Conservation (phyloP, 2,888 invertebrate genomes). For the Chaitophorus viminalis region DNA sequence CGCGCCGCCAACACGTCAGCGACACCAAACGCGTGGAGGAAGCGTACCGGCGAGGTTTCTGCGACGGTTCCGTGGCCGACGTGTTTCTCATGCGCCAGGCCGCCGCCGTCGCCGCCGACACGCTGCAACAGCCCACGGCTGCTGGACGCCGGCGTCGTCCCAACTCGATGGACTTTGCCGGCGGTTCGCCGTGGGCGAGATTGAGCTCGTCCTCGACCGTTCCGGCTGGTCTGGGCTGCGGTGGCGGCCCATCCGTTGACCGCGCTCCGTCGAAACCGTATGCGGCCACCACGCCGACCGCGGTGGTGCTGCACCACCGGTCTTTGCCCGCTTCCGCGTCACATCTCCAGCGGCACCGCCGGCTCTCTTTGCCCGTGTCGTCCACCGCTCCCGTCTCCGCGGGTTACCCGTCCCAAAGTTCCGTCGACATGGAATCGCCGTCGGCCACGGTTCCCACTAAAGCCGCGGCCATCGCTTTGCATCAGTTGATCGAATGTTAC, state of each 20-base stretch:
- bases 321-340: slow-evolving; percentile 64
- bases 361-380: slow-evolving; percentile 50
- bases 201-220: background rate
- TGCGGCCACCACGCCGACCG: slow-evolving; percentile 11
- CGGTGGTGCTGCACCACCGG: slow-evolving; percentile 27
- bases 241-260: slow-evolving; percentile 49
- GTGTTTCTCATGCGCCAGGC: slow-evolving; percentile 57
- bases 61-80: slow-evolving; percentile 67
- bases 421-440: slow-evolving; percentile 65
- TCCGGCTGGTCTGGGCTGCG: slow-evolving; percentile 45
- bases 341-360: slow-evolving; percentile 63
- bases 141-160: slow-evolving; percentile 23
- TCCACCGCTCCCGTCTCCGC: background rate
- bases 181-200: slow-evolving; percentile 50
- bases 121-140: background rate
- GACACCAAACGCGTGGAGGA: slow-evolving; percentile 46
- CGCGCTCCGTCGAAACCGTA: slow-evolving; percentile 53
- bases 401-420: slow-evolving; percentile 66
- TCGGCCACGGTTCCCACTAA: slow-evolving; percentile 63
- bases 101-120: background rate
- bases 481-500: slow-evolving; percentile 74
- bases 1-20: slow-evolving; percentile 15
- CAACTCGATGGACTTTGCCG: slow-evolving; percentile 52
- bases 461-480: slow-evolving; percentile 75
- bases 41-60: slow-evolving; percentile 59